phyloP scores from a whole-genome alignment of 2,888 invertebrate genomes.

The Neocrepidodera transversa region DNA sequence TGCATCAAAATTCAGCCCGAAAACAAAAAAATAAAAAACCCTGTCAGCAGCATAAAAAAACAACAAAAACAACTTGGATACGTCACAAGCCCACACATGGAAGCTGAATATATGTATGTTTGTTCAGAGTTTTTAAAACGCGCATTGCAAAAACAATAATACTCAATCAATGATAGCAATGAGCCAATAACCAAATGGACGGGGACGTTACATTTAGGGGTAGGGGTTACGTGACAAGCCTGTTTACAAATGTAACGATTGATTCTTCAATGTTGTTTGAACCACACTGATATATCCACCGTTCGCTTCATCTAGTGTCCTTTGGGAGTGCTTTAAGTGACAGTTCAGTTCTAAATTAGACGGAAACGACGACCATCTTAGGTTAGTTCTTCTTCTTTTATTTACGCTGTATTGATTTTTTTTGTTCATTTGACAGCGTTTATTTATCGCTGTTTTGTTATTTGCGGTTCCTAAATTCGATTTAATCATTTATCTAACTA shows the following conservation, averaged over 20 bases:
- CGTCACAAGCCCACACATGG: constrained; percentile 49
- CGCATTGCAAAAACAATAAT: constrained; percentile 63
- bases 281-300: constrained; percentile 59
- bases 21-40: constrained; percentile 32
- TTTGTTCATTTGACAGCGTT: too few relatives aligned
- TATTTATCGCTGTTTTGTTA: too few relatives aligned
- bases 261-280: constrained; percentile 62
- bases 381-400: constrained; percentile 23
- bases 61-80: constrained; percentile 45
- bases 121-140: constrained; percentile 63
- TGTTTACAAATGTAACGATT: constrained; percentile 64
- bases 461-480: not conserved
- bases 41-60: constrained; percentile 39
- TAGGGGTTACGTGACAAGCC: constrained; percentile 61
- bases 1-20: not conserved
- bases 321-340: constrained; percentile 42
- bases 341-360: constrained; percentile 27
- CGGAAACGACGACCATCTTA: constrained; percentile 23
- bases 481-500: too few relatives aligned
- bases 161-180: constrained; percentile 63
- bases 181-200: constrained; percentile 63
- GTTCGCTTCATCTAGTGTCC: constrained; percentile 54
- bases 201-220: constrained; percentile 56
- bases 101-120: constrained; percentile 52
- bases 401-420: constrained; percentile 1